phyloP scores from a whole-genome alignment of 37 sponge, comb jelly and placozoan species.

The Theonella swinhoei region DNA sequence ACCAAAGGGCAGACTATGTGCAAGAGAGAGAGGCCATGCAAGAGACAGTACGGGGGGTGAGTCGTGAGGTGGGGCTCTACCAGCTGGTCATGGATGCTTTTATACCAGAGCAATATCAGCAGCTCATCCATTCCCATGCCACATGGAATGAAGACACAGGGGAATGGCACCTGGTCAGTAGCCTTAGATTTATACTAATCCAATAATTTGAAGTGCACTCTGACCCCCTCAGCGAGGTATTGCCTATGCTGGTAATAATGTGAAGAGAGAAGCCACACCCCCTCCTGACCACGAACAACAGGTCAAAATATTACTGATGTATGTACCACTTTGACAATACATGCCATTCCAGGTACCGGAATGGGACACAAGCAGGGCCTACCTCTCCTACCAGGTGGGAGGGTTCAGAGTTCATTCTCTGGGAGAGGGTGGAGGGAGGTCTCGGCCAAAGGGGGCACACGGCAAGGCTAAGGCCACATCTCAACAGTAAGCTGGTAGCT shows the following conservation, averaged over 20 bases:
- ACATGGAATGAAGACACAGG: constrained; percentile 94
- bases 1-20: constrained; percentile 80
- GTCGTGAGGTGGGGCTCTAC: constrained; percentile 79
- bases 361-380: constrained; percentile 47
- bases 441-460: constrained; percentile 8
- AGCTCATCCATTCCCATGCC: constrained; percentile 67
- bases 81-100: constrained; percentile 71
- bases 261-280: constrained; percentile 63
- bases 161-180: constrained; percentile 94
- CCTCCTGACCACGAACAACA: constrained; percentile 1
- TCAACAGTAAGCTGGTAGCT: constrained; percentile 6
- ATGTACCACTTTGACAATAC: too few relatives aligned
- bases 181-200: not conserved
- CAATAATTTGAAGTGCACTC: not conserved
- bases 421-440: not conserved
- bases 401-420: constrained; percentile 15
- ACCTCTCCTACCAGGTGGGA: constrained; percentile 46
- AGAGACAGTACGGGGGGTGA: constrained; percentile 81
- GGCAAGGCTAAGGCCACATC: not conserved
- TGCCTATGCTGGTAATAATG: constrained; percentile 98
- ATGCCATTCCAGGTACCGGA: not conserved
- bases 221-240: constrained; percentile 65
- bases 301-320: too few relatives aligned
- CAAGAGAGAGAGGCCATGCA: constrained; percentile 82
- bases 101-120: constrained; percentile 89